These are phyloP conservation scores for Alligator mississippiensis DNA, from an alignment of 2,113 vertebrate genomes.

Conservation along the genomic window DNA sequence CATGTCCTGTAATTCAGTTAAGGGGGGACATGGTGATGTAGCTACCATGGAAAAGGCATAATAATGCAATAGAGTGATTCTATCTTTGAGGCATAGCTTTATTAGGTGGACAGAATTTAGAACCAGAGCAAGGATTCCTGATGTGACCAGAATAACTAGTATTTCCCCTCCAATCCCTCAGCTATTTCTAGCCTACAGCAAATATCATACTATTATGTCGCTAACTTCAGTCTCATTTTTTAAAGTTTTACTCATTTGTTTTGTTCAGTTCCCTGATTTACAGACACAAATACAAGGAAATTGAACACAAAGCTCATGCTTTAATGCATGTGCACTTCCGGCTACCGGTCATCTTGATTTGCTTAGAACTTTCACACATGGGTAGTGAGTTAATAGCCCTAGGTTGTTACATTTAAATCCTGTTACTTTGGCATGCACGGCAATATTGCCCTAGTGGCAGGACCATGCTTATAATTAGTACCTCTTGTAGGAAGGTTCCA, in stretches of 20 bases:
- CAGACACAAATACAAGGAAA: neutral
- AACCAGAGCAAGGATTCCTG: neutral
- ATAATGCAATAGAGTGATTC: neutral
- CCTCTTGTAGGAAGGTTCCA: neutral
- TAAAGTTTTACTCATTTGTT: neutral
- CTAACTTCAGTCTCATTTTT: neutral
- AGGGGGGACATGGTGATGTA: neutral
- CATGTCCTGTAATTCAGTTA: neutral
- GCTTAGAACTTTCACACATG: rapidly evolving
- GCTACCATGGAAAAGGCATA: neutral
- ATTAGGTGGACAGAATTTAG: neutral
- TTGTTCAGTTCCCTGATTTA: rapidly evolving
- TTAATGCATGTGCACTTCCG: neutral
- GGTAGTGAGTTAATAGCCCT: rapidly evolving
- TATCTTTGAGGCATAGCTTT: neutral
- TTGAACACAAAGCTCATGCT: neutral
- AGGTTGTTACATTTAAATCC: neutral
- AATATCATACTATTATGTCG: neutral
- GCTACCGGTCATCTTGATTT: neutral
- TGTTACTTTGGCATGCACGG: neutral
- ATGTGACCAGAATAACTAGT: rapidly evolving
- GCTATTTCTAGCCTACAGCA: neutral
- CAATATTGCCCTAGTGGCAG: neutral
- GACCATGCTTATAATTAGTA: neutral
- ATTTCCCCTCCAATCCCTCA: rapidly evolving